Percentiles rank a stretch among this genome's conserved stretches.
Evolutionary conservation across 2,888 invertebrate species (phyloP).

Genomic region (Galeruca laticollis): DNA sequence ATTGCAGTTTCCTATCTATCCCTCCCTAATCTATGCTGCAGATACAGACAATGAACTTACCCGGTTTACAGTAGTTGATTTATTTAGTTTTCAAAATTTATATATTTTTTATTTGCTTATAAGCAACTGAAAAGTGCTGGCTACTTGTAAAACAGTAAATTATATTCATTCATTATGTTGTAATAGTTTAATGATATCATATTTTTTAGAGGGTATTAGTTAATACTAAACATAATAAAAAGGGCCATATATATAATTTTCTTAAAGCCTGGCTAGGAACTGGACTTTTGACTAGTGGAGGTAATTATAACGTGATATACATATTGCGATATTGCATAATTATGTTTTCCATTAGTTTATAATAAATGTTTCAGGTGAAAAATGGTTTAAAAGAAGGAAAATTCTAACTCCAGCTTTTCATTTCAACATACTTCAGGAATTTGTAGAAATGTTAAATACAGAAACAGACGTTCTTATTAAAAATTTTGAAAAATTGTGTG

Average conservation of each 20-base stretch:
- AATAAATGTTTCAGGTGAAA: constrained; percentile 33
- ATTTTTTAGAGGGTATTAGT: constrained; percentile 40
- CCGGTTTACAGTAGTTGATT: too few species aligned
- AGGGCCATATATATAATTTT: constrained; percentile 41
- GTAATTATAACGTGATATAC: constrained; percentile 26
- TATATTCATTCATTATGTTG: too few species aligned
- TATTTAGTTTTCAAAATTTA: too few species aligned
- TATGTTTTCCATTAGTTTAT: too few species aligned
- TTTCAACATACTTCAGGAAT: constrained; percentile 50
- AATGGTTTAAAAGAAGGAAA: constrained; percentile 50
- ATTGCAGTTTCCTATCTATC: too few species aligned
- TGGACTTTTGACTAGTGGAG: constrained; percentile 48
- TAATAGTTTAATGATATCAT: neutral
- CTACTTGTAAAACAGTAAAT: too few species aligned
- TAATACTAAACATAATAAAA: constrained; percentile 43
- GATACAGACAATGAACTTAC: too few species aligned
- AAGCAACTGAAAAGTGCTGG: too few species aligned
- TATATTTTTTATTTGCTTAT: too few species aligned
- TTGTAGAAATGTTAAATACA: constrained; percentile 45
- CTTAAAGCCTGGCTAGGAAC: constrained; percentile 49
- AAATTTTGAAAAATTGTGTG: constrained; percentile 29
- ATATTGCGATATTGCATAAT: neutral
- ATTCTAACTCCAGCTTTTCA: constrained; percentile 53
- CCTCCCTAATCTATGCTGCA: too few species aligned
- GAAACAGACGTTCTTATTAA: constrained; percentile 46